A percentile compares a stretch with the other conserved stretches of the same genome.
These are phyloP conservation scores for Cossypha polioptera DNA, from an alignment of 2,797 vertebrate species.

Conservation along the genomic window DNA sequence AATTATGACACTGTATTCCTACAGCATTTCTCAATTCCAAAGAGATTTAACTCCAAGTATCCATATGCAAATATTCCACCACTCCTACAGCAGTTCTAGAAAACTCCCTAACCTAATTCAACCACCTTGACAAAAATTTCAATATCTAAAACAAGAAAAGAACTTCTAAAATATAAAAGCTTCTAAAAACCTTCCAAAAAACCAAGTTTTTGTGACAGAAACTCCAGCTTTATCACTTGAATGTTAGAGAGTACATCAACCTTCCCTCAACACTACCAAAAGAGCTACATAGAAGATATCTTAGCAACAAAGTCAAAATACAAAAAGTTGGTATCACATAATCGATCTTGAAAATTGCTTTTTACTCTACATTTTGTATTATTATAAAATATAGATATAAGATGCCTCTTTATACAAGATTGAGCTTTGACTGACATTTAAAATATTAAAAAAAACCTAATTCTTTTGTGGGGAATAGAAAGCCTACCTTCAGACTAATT, in stretches of 20 bases:
- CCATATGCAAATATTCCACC: background rate
- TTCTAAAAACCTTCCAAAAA: background rate
- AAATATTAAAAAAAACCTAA: accelerated
- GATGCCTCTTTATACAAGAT: background rate
- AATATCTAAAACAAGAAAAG: background rate
- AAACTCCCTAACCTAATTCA: background rate
- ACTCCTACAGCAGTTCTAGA: background rate
- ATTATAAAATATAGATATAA: background rate
- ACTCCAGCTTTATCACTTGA: background rate
- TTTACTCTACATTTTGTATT: background rate
- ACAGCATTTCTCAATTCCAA: background rate
- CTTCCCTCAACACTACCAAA: background rate
- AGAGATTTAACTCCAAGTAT: background rate
- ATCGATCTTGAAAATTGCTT: background rate
- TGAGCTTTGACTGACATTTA: background rate
- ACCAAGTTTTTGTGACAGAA: background rate
- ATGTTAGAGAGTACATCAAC: background rate
- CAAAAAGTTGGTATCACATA: background rate
- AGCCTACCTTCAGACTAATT: background rate
- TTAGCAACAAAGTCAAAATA: background rate
- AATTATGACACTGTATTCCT: background rate
- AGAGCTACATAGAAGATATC: background rate
- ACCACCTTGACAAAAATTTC: background rate
- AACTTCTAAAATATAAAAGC: background rate
- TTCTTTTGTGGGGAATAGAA: background rate